Base-by-base conservation (phyloP, 2,888 invertebrate genomes). In the Copidosoma aretas region DNA sequence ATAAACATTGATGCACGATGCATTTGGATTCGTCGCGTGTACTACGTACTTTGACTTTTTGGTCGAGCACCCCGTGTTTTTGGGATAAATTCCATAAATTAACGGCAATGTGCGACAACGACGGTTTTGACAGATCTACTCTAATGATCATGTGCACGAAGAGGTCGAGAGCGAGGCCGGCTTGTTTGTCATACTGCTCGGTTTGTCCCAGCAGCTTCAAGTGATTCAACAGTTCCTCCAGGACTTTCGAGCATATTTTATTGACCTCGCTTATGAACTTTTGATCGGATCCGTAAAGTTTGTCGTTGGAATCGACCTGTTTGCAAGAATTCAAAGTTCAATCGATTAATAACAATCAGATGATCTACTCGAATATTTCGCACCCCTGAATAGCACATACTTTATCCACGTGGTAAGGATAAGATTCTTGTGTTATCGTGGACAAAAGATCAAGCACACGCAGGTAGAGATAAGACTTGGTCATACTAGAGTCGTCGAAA, bases 291-390 rank as follows among this genome's bases (percentile, higher is more conserved):
- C 97, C 97, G 81, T 97, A 98, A 52, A 98, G 85, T 67, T 91
- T 88, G 83, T 98, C 97, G 81, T 98, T 98, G 3, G 97, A 95
- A 79, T 97, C 91, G 71, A 97, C 95, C 89, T 91, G 75, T 78
- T 86, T 75, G 43, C 12, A 52, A 52, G 14, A 12, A 19, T 12
- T 12, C 2, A n/a, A 52, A 52, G 8, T 19, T n/a, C 1, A 22
- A 22, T 52, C 22, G 19, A 52, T 19, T 52, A 19, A 52, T 52
- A 52, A n/a, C n/a, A n/a, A 21, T 19, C 3, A 12, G n/a, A 52
- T 19, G 5, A 2, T 19, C 2, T 22, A 5, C 15, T 19, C 49
- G 17, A 49, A 49, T 49, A 49, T 19, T 32, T 8, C 32, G 32
- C 8, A 32, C 32, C 8, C 32, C 8, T n/a, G n/a, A n/a, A 8